Evolutionary conservation across 2,113 vertebrate species (phyloP).

Genomic region (Petromus typicus): DNA sequence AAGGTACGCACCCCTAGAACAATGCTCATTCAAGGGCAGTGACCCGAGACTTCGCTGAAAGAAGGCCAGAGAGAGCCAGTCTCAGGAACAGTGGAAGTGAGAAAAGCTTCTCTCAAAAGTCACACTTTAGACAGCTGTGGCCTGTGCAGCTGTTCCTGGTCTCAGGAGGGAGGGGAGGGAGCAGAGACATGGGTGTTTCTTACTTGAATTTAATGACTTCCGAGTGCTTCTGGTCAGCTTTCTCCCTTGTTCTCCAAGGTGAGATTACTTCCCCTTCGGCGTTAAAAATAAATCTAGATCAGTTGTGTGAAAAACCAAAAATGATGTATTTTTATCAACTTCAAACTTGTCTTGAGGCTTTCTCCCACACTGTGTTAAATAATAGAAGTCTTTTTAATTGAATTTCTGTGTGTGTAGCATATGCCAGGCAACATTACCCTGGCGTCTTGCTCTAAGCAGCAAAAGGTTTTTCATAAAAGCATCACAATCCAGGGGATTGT

Average conservation of each 20-base stretch:
- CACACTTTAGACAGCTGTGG: neutral
- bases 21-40: neutral
- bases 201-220: conserved; percentile 49
- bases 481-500: conserved; percentile 3
- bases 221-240: conserved; percentile 62
- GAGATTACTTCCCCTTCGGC: conserved; percentile 73
- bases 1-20: fast-evolving
- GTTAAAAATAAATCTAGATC: conserved; percentile 74
- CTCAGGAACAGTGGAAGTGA: neutral
- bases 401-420: conserved; percentile 60
- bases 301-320: conserved; percentile 63
- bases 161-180: neutral
- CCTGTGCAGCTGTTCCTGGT: neutral
- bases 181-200: conserved; percentile 16
- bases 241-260: conserved; percentile 63
- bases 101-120: neutral
- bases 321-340: conserved; percentile 70
- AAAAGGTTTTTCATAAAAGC: conserved; percentile 49
- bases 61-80: neutral
- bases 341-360: conserved; percentile 72
- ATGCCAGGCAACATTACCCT: conserved; percentile 37
- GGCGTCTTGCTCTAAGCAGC: conserved; percentile 52
- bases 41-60: neutral
- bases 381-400: conserved; percentile 63
- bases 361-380: conserved; percentile 73